These are phyloP conservation scores for Smittia aterrima DNA, from an alignment of 2,888 invertebrate genomes.

Conservation along the genomic window DNA sequence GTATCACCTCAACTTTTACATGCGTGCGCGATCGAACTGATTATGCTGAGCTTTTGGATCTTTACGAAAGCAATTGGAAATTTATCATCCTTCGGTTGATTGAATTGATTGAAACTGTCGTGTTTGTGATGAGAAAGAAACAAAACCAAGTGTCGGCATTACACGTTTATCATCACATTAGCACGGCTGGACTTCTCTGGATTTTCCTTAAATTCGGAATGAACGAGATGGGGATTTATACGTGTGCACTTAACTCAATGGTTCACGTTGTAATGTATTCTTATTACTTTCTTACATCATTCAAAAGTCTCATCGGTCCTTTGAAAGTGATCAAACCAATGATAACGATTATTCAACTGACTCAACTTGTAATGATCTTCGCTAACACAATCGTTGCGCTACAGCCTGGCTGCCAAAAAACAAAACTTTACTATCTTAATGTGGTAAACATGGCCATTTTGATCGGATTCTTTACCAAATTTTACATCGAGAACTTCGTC, in stretches of 20 bases:
- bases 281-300: slow-evolving; percentile 72
- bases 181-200: slow-evolving; percentile 2
- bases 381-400: slow-evolving; percentile 8
- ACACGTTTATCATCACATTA: slow-evolving; percentile 31
- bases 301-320: slow-evolving; percentile 53
- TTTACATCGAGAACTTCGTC: too few relatives aligned
- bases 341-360: slow-evolving; percentile 25
- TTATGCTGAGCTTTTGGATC: background rate
- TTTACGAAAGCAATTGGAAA: background rate
- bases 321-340: slow-evolving; percentile 64
- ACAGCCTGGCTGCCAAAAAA: background rate
- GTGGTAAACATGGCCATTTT: background rate
- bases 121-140: slow-evolving; percentile 62
- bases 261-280: slow-evolving; percentile 82
- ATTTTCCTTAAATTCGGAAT: slow-evolving; percentile 16
- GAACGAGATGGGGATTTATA: background rate
- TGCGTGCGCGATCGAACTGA: background rate
- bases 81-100: slow-evolving; percentile 55
- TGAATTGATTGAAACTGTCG: slow-evolving; percentile 64
- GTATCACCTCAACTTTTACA: background rate
- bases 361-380: background rate
- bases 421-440: background rate
- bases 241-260: slow-evolving; percentile 61
- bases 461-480: too few relatives aligned
- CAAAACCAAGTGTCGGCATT: background rate